Evolutionary conservation across 2,113 vertebrate species (phyloP).

Genomic region (Ictalurus furcatus): DNA sequence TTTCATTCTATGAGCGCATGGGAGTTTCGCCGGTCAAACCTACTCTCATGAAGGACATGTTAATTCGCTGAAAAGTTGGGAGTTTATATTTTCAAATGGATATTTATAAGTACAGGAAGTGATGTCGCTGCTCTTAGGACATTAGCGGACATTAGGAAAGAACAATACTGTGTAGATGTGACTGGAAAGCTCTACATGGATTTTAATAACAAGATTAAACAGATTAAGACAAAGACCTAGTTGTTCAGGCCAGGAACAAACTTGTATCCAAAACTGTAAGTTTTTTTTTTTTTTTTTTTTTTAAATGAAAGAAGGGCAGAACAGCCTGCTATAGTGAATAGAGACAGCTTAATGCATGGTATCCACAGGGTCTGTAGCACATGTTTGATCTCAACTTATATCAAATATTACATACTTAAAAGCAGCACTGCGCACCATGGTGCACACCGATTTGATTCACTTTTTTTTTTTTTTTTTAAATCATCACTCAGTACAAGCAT

Average conservation of each 20-base stretch:
- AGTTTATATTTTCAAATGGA: not conserved
- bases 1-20: not conserved
- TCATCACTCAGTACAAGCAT: not conserved
- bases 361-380: not conserved
- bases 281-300: not conserved
- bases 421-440: not conserved
- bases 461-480: not conserved
- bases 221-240: not conserved
- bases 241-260: not conserved
- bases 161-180: not conserved
- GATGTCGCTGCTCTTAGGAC: not conserved
- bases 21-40: not conserved
- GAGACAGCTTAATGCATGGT: not conserved
- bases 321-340: not conserved
- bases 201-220: not conserved
- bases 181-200: not conserved
- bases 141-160: not conserved
- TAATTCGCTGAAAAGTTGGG: not conserved
- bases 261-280: no score
- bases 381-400: not conserved
- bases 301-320: not conserved
- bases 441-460: not conserved
- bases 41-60: not conserved
- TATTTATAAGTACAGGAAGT: not conserved
- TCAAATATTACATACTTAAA: not conserved